Evolutionary conservation across 1,140 invertebrate species (phyloP).

Genomic region (Melitaea cinxia): DNA sequence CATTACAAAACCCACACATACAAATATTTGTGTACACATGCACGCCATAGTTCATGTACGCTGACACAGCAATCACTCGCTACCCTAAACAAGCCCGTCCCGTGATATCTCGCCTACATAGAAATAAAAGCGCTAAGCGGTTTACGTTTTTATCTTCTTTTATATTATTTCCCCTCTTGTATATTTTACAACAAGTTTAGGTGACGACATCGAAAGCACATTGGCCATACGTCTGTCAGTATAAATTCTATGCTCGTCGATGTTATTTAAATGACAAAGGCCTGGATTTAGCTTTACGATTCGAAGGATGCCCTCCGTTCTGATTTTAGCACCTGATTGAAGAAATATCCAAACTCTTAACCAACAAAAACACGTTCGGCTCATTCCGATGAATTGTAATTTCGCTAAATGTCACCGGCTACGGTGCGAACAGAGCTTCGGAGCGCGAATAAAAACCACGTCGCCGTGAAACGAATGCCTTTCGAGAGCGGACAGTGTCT

Average conservation of each 20-base stretch:
- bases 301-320: conserved; percentile 31
- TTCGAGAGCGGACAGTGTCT: conserved; percentile 6
- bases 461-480: conserved; percentile 41
- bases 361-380: conserved; percentile 44
- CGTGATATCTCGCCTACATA: conserved; percentile 57
- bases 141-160: conserved; percentile 76
- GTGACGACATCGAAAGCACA: conserved; percentile 49
- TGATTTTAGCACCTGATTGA: conserved; percentile 50
- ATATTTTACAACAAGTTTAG: conserved; percentile 42
- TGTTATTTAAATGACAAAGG: conserved; percentile 63
- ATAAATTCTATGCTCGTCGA: conserved; percentile 44
- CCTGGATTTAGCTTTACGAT: conserved; percentile 26
- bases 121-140: conserved; percentile 72
- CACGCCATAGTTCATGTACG: conserved; percentile 23
- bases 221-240: conserved; percentile 40
- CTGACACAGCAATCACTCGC: conserved; percentile 48
- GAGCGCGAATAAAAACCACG: conserved; percentile 65
- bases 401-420: conserved; percentile 59
- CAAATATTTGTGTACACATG: conserved; percentile 38
- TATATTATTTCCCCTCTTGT: conserved; percentile 50
- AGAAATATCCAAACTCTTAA: conserved; percentile 34
- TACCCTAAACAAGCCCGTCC: conserved; percentile 52
- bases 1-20: conserved; percentile 45
- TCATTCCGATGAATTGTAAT: conserved; percentile 54
- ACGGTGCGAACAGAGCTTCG: conserved; percentile 63